phyloP scores from a whole-genome alignment of 2,113 vertebrate genomes.

The Danionella cerebrum region DNA sequence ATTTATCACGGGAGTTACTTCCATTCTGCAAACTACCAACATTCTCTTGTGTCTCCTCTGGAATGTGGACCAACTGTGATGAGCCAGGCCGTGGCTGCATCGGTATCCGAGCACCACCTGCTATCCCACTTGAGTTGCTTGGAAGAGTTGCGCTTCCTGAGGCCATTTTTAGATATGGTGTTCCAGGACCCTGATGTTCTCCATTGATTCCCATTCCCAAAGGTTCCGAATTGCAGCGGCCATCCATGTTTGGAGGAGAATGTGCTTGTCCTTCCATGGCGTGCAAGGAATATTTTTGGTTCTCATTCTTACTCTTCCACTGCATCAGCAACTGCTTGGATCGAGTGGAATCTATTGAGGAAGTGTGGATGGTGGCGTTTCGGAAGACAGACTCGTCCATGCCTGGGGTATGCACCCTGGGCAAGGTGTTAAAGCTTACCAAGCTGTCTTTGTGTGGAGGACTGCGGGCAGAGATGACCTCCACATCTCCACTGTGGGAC shows the following conservation, averaged over 20 bases:
- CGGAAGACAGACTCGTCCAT: slow-evolving; percentile 79
- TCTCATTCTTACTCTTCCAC: slow-evolving; percentile 93
- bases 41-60: slow-evolving; percentile 89
- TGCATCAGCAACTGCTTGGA: slow-evolving; percentile 94
- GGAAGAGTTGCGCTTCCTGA: slow-evolving; percentile 74
- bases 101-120: slow-evolving; percentile 80
- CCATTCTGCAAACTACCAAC: slow-evolving; percentile 69
- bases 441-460: slow-evolving; percentile 78
- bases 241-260: slow-evolving; percentile 80
- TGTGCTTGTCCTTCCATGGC: slow-evolving; percentile 77
- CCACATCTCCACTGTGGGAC: slow-evolving; percentile 74
- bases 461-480: slow-evolving; percentile 76
- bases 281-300: slow-evolving; percentile 79
- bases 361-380: slow-evolving; percentile 80
- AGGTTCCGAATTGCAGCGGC: slow-evolving; percentile 81
- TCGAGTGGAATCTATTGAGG: slow-evolving; percentile 85
- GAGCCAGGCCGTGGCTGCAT: slow-evolving; percentile 91
- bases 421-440: slow-evolving; percentile 93
- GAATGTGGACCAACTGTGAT: slow-evolving; percentile 93
- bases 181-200: slow-evolving; percentile 68
- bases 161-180: slow-evolving; percentile 80
- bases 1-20: slow-evolving; percentile 76
- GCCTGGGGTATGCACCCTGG: slow-evolving; percentile 81
- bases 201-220: slow-evolving; percentile 76
- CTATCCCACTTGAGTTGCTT: slow-evolving; percentile 77